Evolutionary conservation across 2,888 invertebrate genomes (phyloP).

Genomic region (Spodoptera picta): DNA sequence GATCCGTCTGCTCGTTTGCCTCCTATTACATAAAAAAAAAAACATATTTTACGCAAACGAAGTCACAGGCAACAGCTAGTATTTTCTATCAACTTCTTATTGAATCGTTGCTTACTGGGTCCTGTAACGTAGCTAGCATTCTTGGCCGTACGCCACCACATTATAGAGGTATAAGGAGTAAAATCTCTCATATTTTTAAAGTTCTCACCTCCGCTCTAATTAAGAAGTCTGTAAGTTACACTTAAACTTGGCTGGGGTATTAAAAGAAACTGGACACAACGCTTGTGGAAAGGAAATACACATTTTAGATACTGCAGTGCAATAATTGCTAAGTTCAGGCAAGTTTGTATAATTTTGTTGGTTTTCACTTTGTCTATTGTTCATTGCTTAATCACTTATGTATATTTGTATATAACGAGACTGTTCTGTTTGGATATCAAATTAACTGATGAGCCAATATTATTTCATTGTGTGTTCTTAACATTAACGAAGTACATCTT

Average conservation of each 20-base stretch:
- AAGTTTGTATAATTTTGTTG: not conserved
- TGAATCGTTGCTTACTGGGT: conserved; percentile 42
- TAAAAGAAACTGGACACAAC: conserved; percentile 2
- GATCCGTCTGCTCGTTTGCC: too few species aligned
- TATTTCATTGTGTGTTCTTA: not conserved
- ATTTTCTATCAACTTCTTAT: conserved; percentile 28
- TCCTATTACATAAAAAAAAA: too few species aligned
- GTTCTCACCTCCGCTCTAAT: conserved; percentile 35
- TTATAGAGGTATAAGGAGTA: conserved; percentile 17
- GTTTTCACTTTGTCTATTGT: too few species aligned
- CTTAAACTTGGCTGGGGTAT: conserved; percentile 22
- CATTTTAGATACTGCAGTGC: conserved; percentile 10
- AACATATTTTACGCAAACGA: too few species aligned
- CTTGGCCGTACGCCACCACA: conserved; percentile 44
- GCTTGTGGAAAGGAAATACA: conserved; percentile 2
- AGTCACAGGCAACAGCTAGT: not conserved
- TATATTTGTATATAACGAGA: not conserved
- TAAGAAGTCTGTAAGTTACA: conserved; percentile 25
- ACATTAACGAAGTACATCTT: too few species aligned
- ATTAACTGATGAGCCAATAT: not conserved
- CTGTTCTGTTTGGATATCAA: not conserved
- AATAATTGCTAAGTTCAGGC: conserved; percentile 9
- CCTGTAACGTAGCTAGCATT: conserved; percentile 27
- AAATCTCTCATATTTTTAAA: conserved; percentile 41
- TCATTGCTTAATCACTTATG: too few species aligned